Evolutionary conservation across 2,797 vertebrate genomes (phyloP).

Genomic region (Balearica regulorum): DNA sequence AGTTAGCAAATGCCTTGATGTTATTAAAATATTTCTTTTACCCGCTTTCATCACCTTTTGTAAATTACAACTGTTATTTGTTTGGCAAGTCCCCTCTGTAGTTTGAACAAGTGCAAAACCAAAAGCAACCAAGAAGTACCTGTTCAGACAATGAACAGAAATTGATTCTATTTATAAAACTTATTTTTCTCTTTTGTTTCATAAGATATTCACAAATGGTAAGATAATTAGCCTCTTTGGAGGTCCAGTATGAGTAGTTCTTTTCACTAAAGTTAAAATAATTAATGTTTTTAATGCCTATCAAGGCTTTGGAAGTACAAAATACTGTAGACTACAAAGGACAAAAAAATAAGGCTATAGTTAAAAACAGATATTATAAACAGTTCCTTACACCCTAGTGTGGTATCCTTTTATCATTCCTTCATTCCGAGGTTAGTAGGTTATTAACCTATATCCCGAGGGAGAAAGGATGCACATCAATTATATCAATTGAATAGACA

Average conservation of each 20-base stretch:
- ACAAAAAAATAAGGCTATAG: slow-evolving; percentile 42
- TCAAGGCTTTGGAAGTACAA: slow-evolving; percentile 32
- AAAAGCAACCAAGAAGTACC: neutral
- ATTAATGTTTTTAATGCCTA: slow-evolving; percentile 51
- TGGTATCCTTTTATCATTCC: slow-evolving; percentile 60
- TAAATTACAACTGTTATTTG: neutral
- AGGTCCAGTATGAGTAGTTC: neutral
- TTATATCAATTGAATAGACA: slow-evolving; percentile 68
- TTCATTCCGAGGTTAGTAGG: slow-evolving; percentile 62
- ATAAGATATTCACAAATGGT: neutral
- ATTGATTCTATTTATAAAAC: neutral
- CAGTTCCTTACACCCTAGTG: slow-evolving; percentile 34
- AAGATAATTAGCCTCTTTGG: neutral
- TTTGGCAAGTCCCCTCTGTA: neutral
- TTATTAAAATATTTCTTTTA: neutral
- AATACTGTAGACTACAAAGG: slow-evolving; percentile 1
- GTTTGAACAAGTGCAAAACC: neutral
- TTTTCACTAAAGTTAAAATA: slow-evolving; percentile 45
- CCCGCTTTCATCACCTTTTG: neutral
- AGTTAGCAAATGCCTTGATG: neutral
- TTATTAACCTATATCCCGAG: slow-evolving; percentile 66
- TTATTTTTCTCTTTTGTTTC: slow-evolving; percentile 19
- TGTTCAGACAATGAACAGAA: neutral
- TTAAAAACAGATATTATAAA: slow-evolving; percentile 54
- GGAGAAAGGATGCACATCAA: slow-evolving; percentile 52